Evolutionary conservation across 2,113 vertebrate genomes (phyloP).

Genomic region (Daubentonia madagascariensis): DNA sequence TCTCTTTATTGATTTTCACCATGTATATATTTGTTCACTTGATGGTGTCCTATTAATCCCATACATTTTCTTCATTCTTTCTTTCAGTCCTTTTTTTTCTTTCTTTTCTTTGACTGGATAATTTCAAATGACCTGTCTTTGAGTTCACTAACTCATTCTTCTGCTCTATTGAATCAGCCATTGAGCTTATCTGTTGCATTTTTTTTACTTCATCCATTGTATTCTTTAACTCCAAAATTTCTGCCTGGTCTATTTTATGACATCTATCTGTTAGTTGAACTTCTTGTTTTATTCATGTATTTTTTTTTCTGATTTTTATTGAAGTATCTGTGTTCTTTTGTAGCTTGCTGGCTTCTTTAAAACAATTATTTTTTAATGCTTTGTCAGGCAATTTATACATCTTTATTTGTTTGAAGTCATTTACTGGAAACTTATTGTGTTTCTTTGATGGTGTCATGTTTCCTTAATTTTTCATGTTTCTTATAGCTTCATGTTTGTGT

Average conservation of each 20-base stretch:
- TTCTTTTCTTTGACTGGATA: too few relatives aligned
- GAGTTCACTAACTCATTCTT: too few relatives aligned
- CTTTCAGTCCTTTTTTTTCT: too few relatives aligned
- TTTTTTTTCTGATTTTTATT: neutral
- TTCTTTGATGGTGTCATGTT: neutral
- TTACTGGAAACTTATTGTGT: neutral
- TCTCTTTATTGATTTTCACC: too few relatives aligned
- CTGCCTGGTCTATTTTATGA: neutral
- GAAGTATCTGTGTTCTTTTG: neutral
- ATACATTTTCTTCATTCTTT: too few relatives aligned
- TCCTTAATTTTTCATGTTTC: neutral
- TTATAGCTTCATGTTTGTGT: neutral
- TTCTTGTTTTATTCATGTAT: neutral
- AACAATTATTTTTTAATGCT: neutral
- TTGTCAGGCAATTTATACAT: neutral
- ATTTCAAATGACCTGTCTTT: too few relatives aligned
- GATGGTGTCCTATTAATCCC: too few relatives aligned
- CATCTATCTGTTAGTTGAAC: neutral
- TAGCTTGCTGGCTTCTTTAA: neutral
- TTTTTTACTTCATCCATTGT: too few relatives aligned
- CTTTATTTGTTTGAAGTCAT: neutral
- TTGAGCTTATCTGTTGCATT: too few relatives aligned
- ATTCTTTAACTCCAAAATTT: too few relatives aligned
- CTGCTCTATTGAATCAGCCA: too few relatives aligned
- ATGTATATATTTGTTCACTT: too few relatives aligned